phyloP scores from a whole-genome alignment of 2,113 vertebrate species.

The Podilymbus podiceps region DNA sequence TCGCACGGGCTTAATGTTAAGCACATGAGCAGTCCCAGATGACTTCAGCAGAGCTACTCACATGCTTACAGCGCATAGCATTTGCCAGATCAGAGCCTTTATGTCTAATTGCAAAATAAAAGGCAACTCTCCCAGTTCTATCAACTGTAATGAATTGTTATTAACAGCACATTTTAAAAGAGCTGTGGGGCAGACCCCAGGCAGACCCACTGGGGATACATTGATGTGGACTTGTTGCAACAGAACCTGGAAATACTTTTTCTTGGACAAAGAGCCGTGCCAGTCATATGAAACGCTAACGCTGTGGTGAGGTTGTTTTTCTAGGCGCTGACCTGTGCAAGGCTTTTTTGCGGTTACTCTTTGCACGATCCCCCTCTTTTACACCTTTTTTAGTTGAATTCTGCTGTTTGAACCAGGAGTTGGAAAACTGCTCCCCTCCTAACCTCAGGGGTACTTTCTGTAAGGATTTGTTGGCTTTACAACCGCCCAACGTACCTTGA shows the following conservation, averaged over 20 bases:
- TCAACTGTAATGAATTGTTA: constrained; percentile 41
- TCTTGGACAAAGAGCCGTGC: background rate
- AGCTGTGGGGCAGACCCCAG: constrained; percentile 13
- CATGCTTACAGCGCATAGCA: background rate
- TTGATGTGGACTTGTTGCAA: constrained; percentile 25
- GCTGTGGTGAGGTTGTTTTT: background rate
- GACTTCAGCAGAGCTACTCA: background rate
- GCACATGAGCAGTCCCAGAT: constrained; percentile 20
- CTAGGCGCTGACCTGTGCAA: background rate
- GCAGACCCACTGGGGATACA: constrained; percentile 31
- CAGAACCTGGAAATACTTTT: constrained; percentile 48
- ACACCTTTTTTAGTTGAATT: background rate
- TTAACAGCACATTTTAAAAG: constrained; percentile 25
- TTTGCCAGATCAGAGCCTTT: constrained; percentile 30
- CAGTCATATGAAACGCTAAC: background rate
- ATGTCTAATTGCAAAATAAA: constrained; percentile 49
- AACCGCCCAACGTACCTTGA: background rate
- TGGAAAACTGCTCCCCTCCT: background rate
- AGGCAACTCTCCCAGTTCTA: constrained; percentile 18
- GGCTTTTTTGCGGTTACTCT: background rate
- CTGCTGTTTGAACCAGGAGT: background rate
- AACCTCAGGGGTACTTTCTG: background rate
- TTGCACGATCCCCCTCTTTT: background rate
- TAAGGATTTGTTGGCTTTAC: background rate
- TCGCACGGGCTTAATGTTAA: background rate